Percentiles rank a stretch among this genome's conserved stretches.
Evolutionary conservation across 2,888 invertebrate species (phyloP).

Genomic region (Gymnocheta viridis): DNA sequence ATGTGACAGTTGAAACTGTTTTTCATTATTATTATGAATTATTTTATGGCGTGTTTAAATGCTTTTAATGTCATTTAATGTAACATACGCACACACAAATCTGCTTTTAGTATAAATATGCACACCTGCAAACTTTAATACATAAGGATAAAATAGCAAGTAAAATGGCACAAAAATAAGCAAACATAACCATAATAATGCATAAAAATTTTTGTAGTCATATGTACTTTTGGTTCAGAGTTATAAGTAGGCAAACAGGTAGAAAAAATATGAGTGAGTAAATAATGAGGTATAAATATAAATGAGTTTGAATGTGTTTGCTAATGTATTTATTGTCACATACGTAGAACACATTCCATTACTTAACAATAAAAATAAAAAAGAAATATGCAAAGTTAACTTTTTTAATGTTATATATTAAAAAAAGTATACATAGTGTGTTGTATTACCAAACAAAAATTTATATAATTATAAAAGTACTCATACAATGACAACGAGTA

Average conservation of each 20-base stretch:
- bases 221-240: conserved; percentile 12
- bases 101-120: neutral
- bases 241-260: conserved; percentile 25
- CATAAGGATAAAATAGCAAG: neutral
- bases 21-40: conserved; percentile 77
- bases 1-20: conserved; percentile 75
- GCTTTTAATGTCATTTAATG: conserved; percentile 77
- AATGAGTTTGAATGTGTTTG: conserved; percentile 3
- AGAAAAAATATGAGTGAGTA: conserved; percentile 10
- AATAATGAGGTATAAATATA: conserved; percentile 29
- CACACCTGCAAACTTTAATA: neutral
- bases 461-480: conserved; percentile 13
- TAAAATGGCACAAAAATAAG: conserved; percentile 28
- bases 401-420: conserved; percentile 77
- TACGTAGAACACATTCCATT: conserved; percentile 46
- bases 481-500: neutral
- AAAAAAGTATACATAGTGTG: conserved; percentile 62
- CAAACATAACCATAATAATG: neutral
- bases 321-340: conserved; percentile 42
- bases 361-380: conserved; percentile 44
- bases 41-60: conserved; percentile 80
- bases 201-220: neutral
- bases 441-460: conserved; percentile 4
- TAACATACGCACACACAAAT: conserved; percentile 39
- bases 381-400: conserved; percentile 71